A percentile compares a stretch with the other conserved stretches of the same genome.
Evolutionary conservation across 2,888 invertebrate species (phyloP).

Genomic region (Beris morrisii): DNA sequence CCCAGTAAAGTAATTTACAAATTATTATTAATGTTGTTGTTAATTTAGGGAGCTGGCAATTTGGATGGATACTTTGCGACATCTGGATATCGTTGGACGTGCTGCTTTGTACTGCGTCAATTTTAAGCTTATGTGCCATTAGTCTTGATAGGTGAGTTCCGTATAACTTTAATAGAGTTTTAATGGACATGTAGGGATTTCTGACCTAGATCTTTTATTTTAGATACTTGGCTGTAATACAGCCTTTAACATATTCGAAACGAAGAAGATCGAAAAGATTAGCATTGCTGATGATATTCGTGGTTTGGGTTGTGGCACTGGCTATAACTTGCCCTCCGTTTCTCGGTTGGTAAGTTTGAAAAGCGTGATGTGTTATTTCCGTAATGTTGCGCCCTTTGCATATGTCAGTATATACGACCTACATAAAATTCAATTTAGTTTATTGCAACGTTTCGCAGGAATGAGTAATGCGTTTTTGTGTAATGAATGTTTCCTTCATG

Average conservation of each 20-base stretch:
- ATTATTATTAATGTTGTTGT: not conserved
- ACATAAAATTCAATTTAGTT: too few relatives aligned
- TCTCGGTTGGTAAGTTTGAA: constrained; percentile 76
- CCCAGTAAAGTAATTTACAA: not conserved
- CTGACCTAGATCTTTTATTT: constrained; percentile 32
- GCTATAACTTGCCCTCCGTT: constrained; percentile 93
- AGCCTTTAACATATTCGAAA: constrained; percentile 88
- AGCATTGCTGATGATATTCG: constrained; percentile 82
- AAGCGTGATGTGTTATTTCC: too few relatives aligned
- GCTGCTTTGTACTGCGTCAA: constrained; percentile 89
- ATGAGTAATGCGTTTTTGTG: too few relatives aligned
- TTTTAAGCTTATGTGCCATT: constrained; percentile 89
- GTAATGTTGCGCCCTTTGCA: too few relatives aligned
- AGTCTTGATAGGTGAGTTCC: constrained; percentile 70
- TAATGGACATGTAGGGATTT: constrained; percentile 16
- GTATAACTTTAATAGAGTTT: not conserved
- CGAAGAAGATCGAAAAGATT: constrained; percentile 82
- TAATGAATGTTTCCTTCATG: too few relatives aligned
- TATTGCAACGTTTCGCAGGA: too few relatives aligned
- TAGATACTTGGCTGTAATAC: constrained; percentile 89
- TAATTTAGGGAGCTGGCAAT: constrained; percentile 67
- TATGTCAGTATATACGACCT: too few relatives aligned
- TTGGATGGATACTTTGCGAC: constrained; percentile 85
- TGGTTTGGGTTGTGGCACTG: constrained; percentile 88
- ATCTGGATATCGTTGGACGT: constrained; percentile 93